These are phyloP conservation scores for Marmota flaviventris DNA, from an alignment of 2,113 vertebrate genomes.

Conservation along the genomic window DNA sequence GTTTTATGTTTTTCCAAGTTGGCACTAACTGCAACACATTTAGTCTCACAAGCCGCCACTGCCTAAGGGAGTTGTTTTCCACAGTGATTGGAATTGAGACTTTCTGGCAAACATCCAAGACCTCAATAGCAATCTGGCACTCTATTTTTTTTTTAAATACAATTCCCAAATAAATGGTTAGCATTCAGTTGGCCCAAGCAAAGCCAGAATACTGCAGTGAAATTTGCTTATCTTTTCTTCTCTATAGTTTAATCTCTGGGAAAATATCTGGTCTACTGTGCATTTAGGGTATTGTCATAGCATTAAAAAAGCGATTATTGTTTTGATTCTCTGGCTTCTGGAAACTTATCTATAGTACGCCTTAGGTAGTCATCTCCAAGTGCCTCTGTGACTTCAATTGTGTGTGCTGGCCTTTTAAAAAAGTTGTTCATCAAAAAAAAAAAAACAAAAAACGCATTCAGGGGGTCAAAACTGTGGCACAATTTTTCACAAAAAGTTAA, in stretches of 20 bases:
- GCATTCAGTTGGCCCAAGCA: conserved; percentile 60
- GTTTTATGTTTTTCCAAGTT: conserved; percentile 77
- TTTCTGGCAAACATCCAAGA: conserved; percentile 73
- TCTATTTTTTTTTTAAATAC: conserved; percentile 76
- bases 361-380: not conserved
- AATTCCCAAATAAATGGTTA: conserved; percentile 67
- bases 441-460: not conserved
- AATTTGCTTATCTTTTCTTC: conserved; percentile 55
- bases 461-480: not conserved
- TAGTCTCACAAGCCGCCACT: conserved; percentile 43
- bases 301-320: not conserved
- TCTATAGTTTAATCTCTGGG: conserved; percentile 47
- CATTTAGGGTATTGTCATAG: conserved; percentile 46
- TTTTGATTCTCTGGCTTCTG: conserved; percentile 35
- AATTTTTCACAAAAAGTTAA: not conserved
- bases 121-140: conserved; percentile 74
- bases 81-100: conserved; percentile 74
- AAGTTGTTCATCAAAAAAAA: not conserved
- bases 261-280: not conserved
- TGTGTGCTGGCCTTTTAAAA: conserved; percentile 3
- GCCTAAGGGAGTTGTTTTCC: conserved; percentile 80
- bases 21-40: conserved; percentile 60
- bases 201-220: conserved; percentile 49
- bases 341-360: not conserved
- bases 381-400: not conserved